Base-by-base conservation (phyloP, 2,888 invertebrate species). In the Amblyteles armatorius region DNA sequence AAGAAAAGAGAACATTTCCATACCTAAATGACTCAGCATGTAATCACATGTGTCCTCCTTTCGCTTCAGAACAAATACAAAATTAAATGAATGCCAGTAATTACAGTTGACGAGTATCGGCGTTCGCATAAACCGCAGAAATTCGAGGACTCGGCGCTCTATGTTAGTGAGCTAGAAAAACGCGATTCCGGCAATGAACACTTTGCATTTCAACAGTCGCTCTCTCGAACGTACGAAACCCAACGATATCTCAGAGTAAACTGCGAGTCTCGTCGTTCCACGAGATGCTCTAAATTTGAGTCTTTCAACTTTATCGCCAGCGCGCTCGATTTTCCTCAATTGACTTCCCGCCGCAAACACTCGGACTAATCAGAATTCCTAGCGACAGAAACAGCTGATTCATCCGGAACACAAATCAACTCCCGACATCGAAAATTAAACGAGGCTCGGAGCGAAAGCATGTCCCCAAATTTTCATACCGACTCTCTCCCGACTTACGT, bases 251-350 rank as follows among this genome's bases (percentile, higher is more conserved):
- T 26, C 26, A 26, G 3, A 26, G 3, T 26, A 26, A 26, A 26
- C 26, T 26, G 3, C 26, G 26, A 26, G 26, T 19, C 19, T 50
- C 6, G n/a, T 67, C 7, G 19, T 3, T 44, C 50, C 26, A 4
- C 6, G 11, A 40, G 9, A 16, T 16, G 33, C 1, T 65, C 13
- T 52, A 16, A 69, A 71, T 60, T 79, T 33, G 44, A 29, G 69
- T 48, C 67, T 69, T 78, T 57, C 22, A 26, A n/a, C 40, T 50
- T 86, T 52, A 76, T 9, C 11, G 40, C 82, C 68, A 78, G 72
- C 83, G 78, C 83, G 86, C 88, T 90, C 87, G 91, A 91, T 91
- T 89, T 79, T 69, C 63, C 80, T 80, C 90, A 92, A 91, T 92
- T 91, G 89, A 78, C 80, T 57, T 11, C 79, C 77, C 84, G 89